phyloP scores from a whole-genome alignment of 1,140 invertebrate genomes.

The Rhagoletis zephyria region DNA sequence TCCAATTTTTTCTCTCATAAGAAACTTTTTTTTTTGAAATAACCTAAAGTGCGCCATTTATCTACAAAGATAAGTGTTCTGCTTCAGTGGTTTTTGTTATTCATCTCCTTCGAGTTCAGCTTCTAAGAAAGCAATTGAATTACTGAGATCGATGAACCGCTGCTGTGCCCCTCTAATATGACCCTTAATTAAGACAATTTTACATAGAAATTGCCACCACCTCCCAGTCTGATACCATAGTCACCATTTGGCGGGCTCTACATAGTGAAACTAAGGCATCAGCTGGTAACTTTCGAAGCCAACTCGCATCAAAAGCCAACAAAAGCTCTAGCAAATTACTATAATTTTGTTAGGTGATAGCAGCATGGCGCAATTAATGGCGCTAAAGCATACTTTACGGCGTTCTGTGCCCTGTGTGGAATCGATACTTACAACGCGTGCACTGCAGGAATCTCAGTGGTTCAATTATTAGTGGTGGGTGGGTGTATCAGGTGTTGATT shows the following conservation, averaged over 20 bases:
- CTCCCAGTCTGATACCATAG: background rate
- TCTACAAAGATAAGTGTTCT: too few species aligned
- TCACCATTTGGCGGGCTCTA: background rate
- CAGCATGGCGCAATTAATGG: constrained; percentile 9
- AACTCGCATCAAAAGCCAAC: too few species aligned
- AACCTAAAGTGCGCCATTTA: constrained; percentile 3
- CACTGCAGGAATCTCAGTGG: background rate
- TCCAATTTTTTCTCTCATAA: background rate
- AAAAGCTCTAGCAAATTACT: constrained; percentile 1
- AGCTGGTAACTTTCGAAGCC: background rate
- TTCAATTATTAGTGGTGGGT: background rate
- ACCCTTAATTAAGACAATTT: background rate
- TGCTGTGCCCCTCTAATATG: background rate
- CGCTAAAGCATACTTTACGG: constrained; percentile 21
- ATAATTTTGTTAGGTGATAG: constrained; percentile 15
- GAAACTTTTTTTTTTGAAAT: background rate
- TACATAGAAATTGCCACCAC: background rate
- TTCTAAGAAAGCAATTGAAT: background rate
- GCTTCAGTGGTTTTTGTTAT: background rate
- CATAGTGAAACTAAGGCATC: background rate
- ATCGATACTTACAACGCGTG: background rate
- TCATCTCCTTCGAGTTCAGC: background rate
- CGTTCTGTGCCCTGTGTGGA: background rate
- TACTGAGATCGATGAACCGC: background rate
- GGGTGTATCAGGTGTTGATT: background rate